Evolutionary conservation across 1,140 invertebrate genomes (phyloP), one percentile per base, ranked within the genome.

Genomic region (Trichonephila clavipes): DNA sequence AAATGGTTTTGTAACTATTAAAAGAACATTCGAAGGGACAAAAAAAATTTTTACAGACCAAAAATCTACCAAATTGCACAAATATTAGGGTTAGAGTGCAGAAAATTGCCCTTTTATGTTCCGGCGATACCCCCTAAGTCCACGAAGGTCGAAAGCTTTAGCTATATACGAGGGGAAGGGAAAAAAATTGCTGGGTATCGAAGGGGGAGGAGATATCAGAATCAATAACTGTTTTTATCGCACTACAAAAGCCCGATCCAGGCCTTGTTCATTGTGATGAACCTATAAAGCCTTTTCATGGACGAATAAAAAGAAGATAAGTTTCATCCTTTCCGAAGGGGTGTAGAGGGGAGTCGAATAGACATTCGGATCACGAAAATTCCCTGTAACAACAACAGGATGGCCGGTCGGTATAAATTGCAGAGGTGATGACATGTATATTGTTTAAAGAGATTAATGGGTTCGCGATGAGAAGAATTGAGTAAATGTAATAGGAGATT

Each of bases 21-120:
- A 51, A 51, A 51, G 44, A 51, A 51, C 44, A 51, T 51, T 51
- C 44, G 8, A 51, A 10, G 8, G 8, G 44, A 10, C 44, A 10
- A 10, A 10, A 51, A 10, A 1, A 2, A 51, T 14, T 3, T 14
- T 10, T 34, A 18, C 69, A 51, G 24, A 40, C 28, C n/a, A n/a
- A 69, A 69, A 24, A 24, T 2, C 24, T 28, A 10, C 24, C 28
- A 77, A 77, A 77, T 77, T 77, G 69, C 69, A 77, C 69, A 77
- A 77, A 90, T 61, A 81, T 90, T 82, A 72, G 44, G 77, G 88
- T 82, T 51, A 62, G 69, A 16, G 58, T 62, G n/a, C 77, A 77
- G 88, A 90, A 90, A 90, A 90, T 90, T 90, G 88, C 88, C 88
- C 88, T 82, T 90, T 90, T 90, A 90, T 90, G 88, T 69, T 58